Percentiles rank a stretch among this genome's conserved stretches.
Conservation (phyloP, 2,113 vertebrate species). For the Salvelinus fontinalis region DNA sequence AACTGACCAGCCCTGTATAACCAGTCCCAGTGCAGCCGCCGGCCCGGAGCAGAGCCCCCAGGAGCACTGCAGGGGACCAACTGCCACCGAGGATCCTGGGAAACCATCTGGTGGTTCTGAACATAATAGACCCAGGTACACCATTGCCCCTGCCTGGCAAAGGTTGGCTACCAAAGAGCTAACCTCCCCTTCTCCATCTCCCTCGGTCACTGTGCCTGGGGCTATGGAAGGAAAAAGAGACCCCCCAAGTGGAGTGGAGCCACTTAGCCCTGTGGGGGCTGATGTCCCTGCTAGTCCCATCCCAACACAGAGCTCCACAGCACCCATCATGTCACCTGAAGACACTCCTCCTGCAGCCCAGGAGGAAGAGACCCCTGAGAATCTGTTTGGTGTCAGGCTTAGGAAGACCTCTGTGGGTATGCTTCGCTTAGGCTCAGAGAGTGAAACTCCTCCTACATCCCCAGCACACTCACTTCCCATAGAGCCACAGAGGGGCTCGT, state of each 20-base stretch:
- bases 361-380: conserved; percentile 65
- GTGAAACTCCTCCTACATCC: conserved; percentile 33
- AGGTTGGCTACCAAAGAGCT: conserved; percentile 60
- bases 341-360: conserved; percentile 2
- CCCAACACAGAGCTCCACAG: conserved; percentile 19
- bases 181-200: background rate
- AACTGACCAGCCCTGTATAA: background rate
- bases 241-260: conserved; percentile 17
- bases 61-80: conserved; percentile 6
- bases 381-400: conserved; percentile 80
- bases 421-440: conserved; percentile 71
- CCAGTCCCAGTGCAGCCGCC: conserved; percentile 39
- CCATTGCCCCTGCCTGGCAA: conserved; percentile 75
- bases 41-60: conserved; percentile 39
- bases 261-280: background rate
- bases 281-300: conserved; percentile 37
- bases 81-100: conserved; percentile 1
- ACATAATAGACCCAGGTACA: conserved; percentile 63
- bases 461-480: background rate
- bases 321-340: background rate
- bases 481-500: conserved; percentile 14
- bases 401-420: conserved; percentile 75
- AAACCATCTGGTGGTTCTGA: conserved; percentile 9
- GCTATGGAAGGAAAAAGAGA: conserved; percentile 47
- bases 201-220: conserved; percentile 40